A percentile compares a stretch with the other conserved stretches of the same genome.
Conservation (phyloP, 2,888 invertebrate species). For the Eupithecia vulgata region DNA sequence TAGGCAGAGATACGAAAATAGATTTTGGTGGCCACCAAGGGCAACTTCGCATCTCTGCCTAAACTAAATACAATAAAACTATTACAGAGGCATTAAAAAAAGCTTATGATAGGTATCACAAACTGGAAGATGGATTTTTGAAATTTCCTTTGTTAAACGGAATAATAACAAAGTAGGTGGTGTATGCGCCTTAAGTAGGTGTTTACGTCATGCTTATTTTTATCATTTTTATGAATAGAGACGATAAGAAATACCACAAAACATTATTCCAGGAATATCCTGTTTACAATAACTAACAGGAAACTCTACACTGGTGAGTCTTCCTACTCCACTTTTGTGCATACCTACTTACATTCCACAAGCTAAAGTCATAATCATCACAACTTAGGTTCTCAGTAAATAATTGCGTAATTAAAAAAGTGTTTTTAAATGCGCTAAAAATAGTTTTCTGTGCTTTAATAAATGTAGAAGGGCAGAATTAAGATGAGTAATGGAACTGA, state of each 20-base stretch:
- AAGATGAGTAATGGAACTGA: background rate
- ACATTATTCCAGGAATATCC: conserved; percentile 4
- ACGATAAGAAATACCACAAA: background rate
- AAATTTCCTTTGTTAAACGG: too few relatives aligned
- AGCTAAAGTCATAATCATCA: background rate
- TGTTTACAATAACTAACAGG: background rate
- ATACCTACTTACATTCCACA: background rate
- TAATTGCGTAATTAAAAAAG: background rate
- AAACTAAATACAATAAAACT: too few relatives aligned
- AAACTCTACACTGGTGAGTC: background rate
- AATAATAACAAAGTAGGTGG: too few relatives aligned
- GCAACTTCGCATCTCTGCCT: too few relatives aligned
- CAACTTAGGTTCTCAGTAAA: background rate
- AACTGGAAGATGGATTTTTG: too few relatives aligned
- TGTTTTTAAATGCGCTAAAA: background rate
- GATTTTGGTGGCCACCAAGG: too few relatives aligned
- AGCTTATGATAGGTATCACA: too few relatives aligned
- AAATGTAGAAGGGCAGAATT: background rate
- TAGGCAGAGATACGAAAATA: too few relatives aligned
- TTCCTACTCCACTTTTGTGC: background rate
- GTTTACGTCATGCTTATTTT: background rate
- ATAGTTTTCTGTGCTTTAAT: background rate
- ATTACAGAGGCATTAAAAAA: too few relatives aligned
- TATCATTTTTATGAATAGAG: background rate
- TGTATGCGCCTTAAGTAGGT: too few relatives aligned